phyloP scores from a whole-genome alignment of 2,113 vertebrate genomes.

The Salvator merianae region DNA sequence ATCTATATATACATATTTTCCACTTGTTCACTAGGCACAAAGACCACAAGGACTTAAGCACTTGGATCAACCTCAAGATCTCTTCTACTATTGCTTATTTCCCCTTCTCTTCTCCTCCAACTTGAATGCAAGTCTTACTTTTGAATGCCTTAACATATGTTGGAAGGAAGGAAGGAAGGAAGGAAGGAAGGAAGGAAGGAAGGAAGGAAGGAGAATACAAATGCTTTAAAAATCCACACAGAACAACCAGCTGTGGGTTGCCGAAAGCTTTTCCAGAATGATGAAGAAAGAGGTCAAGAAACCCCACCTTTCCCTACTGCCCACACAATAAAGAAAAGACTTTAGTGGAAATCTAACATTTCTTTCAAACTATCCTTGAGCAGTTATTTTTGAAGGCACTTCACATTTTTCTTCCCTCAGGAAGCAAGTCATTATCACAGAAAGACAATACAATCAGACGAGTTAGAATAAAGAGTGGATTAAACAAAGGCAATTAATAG shows the following conservation, averaged over 20 bases:
- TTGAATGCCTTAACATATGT: too few species aligned
- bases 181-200: too few species aligned
- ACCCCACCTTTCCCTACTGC: too few species aligned
- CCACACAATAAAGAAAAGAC: neutral
- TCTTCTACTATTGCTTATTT: too few species aligned
- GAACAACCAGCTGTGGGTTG: too few species aligned
- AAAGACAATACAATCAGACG: neutral
- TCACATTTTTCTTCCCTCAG: too few species aligned
- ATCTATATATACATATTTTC: conserved; percentile 59
- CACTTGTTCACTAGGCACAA: conserved; percentile 27
- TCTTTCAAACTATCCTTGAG: neutral
- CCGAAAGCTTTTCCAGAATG: too few species aligned
- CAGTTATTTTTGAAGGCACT: neutral
- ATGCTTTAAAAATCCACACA: too few species aligned
- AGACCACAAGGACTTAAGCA: neutral
- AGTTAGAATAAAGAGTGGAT: neutral
- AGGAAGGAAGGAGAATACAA: too few species aligned
- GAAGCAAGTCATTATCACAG: neutral
- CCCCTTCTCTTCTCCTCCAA: neutral
- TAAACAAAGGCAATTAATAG: neutral
- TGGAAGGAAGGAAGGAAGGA: too few species aligned
- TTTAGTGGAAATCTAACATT: neutral
- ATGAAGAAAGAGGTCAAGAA: too few species aligned
- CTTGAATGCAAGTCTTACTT: too few species aligned
- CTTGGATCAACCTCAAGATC: neutral